These are phyloP conservation scores for Metridium senile DNA, from an alignment of 92 coral and sea anemone genomes.

Conservation along the genomic window DNA sequence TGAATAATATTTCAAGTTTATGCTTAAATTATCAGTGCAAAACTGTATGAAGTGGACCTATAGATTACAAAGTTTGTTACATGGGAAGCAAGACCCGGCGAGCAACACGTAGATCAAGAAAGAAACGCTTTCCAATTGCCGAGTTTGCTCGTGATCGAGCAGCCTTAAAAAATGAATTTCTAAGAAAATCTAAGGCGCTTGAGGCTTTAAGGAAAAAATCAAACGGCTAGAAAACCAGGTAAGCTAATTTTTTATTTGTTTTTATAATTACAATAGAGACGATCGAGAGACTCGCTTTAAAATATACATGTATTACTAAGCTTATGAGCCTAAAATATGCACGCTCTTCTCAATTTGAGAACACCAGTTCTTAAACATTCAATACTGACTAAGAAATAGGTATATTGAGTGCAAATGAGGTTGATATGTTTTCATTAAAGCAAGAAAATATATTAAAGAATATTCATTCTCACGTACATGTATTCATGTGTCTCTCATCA, in stretches of 20 bases:
- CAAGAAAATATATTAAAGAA: too few species aligned
- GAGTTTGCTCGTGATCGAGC: constrained; percentile 44
- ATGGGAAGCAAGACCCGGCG: constrained; percentile 23
- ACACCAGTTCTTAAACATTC: too few species aligned
- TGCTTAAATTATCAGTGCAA: neutral
- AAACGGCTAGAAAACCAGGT: constrained; percentile 29
- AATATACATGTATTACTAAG: too few species aligned
- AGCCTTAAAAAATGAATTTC: too few species aligned
- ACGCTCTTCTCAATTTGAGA: too few species aligned
- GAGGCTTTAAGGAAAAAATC: constrained; percentile 37
- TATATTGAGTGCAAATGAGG: neutral
- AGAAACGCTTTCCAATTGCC: constrained; percentile 46
- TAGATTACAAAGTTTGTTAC: neutral
- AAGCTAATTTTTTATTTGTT: neutral
- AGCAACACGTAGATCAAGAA: constrained; percentile 14
- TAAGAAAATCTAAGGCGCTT: constrained; percentile 48
- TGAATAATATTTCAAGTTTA: too few species aligned
- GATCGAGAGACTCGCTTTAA: too few species aligned
- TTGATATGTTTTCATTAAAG: neutral
- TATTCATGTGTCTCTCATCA: too few species aligned
- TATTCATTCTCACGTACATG: too few species aligned
- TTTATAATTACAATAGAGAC: neutral
- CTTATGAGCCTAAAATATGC: too few species aligned
- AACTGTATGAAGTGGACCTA: constrained; percentile 6
- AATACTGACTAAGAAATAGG: too few species aligned